phyloP scores from a whole-genome alignment of 2,113 vertebrate genomes.

The Rhinolophus ferrumequinum region DNA sequence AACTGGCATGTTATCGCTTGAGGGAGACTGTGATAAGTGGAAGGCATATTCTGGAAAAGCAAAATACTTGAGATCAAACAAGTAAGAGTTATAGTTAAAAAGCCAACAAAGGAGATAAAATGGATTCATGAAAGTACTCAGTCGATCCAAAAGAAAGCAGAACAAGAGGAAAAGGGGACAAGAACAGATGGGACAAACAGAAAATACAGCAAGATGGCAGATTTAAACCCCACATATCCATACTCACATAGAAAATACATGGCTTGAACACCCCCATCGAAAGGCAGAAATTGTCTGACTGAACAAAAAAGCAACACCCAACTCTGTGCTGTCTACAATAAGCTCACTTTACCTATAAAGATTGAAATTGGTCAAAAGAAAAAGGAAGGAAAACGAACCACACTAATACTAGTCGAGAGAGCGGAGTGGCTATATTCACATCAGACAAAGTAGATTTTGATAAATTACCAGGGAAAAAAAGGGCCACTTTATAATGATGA shows the following conservation, averaged over 20 bases:
- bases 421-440: no score
- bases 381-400: not conserved
- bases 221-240: not conserved
- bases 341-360: not conserved
- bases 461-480: not conserved
- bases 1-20: rapidly evolving
- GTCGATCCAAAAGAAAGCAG: not conserved
- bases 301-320: not conserved
- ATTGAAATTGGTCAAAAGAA: not conserved
- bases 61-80: not conserved
- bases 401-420: not conserved
- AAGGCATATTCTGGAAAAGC: not conserved
- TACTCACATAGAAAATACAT: not conserved
- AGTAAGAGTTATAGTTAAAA: not conserved
- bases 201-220: rapidly evolving
- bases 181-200: not conserved
- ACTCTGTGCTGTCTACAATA: not conserved
- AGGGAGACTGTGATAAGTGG: not conserved
- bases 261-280: not conserved
- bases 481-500: not conserved
- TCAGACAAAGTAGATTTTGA: not conserved
- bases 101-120: not conserved
- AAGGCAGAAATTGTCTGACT: not conserved
- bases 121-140: not conserved
- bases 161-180: not conserved